Conservation (phyloP, 2,888 invertebrate species). For the Gisinianus flammeolus region DNA sequence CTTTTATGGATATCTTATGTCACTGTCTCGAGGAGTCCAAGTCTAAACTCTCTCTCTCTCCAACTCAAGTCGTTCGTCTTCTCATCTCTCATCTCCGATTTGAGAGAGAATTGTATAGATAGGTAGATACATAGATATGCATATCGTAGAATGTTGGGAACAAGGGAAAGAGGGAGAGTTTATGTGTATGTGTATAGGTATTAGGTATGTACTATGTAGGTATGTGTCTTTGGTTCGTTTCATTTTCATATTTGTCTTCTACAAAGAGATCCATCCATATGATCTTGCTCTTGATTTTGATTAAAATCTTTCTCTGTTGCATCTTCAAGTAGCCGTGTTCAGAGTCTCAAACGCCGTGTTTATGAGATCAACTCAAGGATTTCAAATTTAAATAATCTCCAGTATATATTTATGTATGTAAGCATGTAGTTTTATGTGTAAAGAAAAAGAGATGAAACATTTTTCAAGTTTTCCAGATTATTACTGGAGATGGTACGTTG, state of each 20-base stretch:
- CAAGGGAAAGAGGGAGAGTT: no score
- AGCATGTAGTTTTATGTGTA: no score
- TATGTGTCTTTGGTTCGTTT: neutral
- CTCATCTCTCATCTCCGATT: neutral
- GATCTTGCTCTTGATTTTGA: neutral
- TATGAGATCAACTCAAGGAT: no score
- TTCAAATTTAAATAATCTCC: no score
- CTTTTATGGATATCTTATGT: slow-evolving; percentile 39
- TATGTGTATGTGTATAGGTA: no score
- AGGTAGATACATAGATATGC: neutral
- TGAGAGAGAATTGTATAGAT: neutral
- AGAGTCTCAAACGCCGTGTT: no score
- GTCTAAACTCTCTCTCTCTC: neutral
- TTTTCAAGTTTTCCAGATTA: no score
- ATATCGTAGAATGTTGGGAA: no score
- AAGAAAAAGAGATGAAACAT: no score
- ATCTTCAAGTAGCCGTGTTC: neutral
- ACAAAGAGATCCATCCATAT: neutral
- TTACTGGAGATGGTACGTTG: no score
- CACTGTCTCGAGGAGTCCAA: slow-evolving; percentile 21
- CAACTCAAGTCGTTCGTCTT: neutral
- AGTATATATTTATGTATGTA: no score
- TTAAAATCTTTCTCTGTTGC: neutral
- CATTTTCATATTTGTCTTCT: neutral
- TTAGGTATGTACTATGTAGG: neutral